Evolutionary conservation across 2,113 vertebrate genomes (phyloP).

Genomic region (Eulemur rufifrons): DNA sequence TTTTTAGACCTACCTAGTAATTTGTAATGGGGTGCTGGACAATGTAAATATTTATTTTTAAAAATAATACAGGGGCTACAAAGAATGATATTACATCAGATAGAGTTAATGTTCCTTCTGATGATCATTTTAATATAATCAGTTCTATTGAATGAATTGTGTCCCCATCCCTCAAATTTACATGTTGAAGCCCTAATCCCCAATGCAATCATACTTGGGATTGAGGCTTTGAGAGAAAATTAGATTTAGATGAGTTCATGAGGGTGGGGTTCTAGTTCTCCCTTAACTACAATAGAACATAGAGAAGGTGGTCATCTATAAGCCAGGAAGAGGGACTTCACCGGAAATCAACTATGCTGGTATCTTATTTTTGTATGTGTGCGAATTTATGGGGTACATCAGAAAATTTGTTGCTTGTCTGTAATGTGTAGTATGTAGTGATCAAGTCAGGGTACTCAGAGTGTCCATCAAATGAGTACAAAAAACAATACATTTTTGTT

Average conservation of each 20-base stretch:
- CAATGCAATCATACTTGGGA: not conserved
- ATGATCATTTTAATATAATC: not conserved
- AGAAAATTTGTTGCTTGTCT: too few species aligned
- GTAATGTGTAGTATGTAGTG: too few species aligned
- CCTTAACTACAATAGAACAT: not conserved
- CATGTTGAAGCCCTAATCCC: not conserved
- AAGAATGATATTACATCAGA: not conserved
- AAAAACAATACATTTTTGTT: too few species aligned
- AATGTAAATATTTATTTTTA: not conserved
- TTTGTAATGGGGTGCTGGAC: not conserved
- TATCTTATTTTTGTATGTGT: not conserved
- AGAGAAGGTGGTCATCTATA: not conserved
- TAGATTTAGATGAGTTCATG: not conserved
- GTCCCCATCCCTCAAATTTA: not conserved
- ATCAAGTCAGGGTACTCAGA: too few species aligned
- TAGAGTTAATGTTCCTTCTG: not conserved
- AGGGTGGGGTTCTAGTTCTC: not conserved
- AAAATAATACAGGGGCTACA: not conserved
- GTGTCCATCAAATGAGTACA: too few species aligned
- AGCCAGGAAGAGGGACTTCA: not conserved
- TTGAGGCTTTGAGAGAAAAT: too few species aligned
- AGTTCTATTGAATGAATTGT: not conserved
- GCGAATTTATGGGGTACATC: too few species aligned
- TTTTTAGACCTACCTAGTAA: not conserved
- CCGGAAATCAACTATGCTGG: not conserved